Base-by-base conservation (phyloP, 1,140 invertebrate species). In the Apocrypta bakeri region DNA sequence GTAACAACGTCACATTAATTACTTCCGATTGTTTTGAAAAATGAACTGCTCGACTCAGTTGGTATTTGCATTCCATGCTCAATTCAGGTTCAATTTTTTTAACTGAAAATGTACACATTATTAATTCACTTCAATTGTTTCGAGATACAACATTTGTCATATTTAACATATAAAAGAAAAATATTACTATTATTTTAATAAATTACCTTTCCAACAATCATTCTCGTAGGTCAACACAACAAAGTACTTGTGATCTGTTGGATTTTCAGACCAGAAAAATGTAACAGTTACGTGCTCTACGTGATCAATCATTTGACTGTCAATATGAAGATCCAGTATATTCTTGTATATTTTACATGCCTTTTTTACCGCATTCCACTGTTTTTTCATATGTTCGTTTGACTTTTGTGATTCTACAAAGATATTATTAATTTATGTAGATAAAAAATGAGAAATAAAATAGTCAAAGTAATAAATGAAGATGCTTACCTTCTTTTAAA, bases 191-290 rank as follows among this genome's bases (percentile, higher is more conserved):
- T 56, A 21, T 56, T 21, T 7, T 7, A 56, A 17, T 56, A 48
- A n/a, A 40, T 72, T 87, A 91, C 91, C 87, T 87, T 27, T 87
- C 89, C 89, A 91, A 12, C 83, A 69, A 25, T 86, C 40, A 37
- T 87, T 33, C 27, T 63, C 66, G 27, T 85, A 40, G 2, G 56
- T 21, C 6, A 91, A 84, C 37, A 83, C 27, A 1, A 89, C 84
- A 79, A 86, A 91, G 82, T 89, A 91, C 83, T 88, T 86, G 27
- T 88, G 68, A 40, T 87, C 86, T 0, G 84, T 76, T n/a, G 66
- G 80, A 73, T 84, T 83, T 75, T 87, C 29, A 17, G 79, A 27
- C n/a, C 71, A 74, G 79, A 91, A 91, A 84, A 89, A 90, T 40
- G 86, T 87, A 9, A 91, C 37, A 80, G 86, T 86, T 29, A 90